A percentile compares a stretch with the other conserved stretches of the same genome.
Conservation (phyloP, 2,888 invertebrate species). For the Sarcophaga variegata region DNA sequence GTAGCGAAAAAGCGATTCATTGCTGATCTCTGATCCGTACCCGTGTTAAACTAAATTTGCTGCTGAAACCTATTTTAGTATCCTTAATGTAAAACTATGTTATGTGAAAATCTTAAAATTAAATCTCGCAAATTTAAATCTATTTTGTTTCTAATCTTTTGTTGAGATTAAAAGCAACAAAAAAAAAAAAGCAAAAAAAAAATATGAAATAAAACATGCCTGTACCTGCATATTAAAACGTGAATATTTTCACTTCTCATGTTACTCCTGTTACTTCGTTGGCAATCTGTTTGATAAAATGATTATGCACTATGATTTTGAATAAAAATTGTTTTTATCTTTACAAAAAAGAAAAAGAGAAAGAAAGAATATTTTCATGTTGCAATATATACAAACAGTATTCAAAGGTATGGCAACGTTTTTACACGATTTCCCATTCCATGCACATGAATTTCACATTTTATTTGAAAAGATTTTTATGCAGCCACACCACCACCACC, state of each 20-base stretch:
- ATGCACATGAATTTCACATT: conserved; percentile 53
- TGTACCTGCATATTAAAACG: neutral
- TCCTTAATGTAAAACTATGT: neutral
- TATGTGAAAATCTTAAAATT: neutral
- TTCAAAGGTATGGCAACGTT: conserved; percentile 42
- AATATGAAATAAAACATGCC: neutral
- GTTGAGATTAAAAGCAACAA: neutral
- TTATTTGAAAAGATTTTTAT: conserved; percentile 51
- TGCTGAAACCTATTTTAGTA: neutral
- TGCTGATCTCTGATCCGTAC: no score
- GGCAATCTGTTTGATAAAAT: conserved; percentile 60
- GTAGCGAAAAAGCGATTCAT: no score
- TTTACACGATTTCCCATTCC: conserved; percentile 34
- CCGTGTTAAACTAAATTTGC: no score
- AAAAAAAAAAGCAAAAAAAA: neutral
- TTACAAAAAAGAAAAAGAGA: neutral
- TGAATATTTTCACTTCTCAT: neutral
- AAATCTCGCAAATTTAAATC: neutral
- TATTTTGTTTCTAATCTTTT: neutral
- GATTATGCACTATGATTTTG: conserved; percentile 61
- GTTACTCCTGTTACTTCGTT: conserved; percentile 16
- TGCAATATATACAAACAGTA: conserved; percentile 31
- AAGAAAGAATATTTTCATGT: conserved; percentile 13
- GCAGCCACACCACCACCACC: conserved; percentile 18
- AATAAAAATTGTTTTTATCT: conserved; percentile 42